Evolutionary conservation across 2,888 invertebrate genomes (phyloP).

Genomic region (Xestia ashworthii): DNA sequence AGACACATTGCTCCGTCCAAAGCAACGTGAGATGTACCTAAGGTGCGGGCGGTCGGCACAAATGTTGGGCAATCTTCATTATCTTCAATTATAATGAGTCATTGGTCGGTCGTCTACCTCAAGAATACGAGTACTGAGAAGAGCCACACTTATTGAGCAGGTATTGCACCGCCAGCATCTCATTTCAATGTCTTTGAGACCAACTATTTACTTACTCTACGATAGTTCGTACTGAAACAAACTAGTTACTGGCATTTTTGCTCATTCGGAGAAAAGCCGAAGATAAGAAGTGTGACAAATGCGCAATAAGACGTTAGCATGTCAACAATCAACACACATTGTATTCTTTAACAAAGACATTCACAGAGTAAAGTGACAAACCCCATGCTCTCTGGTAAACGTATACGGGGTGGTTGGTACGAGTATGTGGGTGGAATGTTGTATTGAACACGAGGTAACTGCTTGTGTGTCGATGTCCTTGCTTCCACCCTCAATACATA

Average conservation of each 20-base stretch:
- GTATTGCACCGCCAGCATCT: neutral
- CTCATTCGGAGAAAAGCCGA: slow-evolving; percentile 14
- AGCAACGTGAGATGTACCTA: neutral
- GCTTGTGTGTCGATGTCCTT: neutral
- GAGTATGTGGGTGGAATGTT: no score
- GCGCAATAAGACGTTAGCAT: slow-evolving; percentile 5
- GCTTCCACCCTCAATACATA: neutral
- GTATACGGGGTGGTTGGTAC: neutral
- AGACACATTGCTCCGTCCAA: neutral
- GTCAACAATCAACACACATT: neutral
- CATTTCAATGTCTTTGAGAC: neutral
- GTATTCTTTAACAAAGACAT: neutral
- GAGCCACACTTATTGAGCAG: neutral
- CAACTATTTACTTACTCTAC: slow-evolving; percentile 5
- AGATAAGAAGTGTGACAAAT: slow-evolving; percentile 1
- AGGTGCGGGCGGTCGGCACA: no score
- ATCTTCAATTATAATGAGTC: slow-evolving; percentile 15
- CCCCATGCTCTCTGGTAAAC: neutral
- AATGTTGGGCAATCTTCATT: slow-evolving; percentile 11
- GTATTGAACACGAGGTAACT: no score
- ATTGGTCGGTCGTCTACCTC: neutral
- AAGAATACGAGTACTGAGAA: neutral
- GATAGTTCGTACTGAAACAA: neutral
- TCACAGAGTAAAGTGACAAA: neutral
- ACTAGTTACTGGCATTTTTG: neutral